A percentile compares a stretch with the other conserved stretches of the same genome.
Conservation (phyloP, 2,797 vertebrate genomes). For the Lacerta viridis region DNA sequence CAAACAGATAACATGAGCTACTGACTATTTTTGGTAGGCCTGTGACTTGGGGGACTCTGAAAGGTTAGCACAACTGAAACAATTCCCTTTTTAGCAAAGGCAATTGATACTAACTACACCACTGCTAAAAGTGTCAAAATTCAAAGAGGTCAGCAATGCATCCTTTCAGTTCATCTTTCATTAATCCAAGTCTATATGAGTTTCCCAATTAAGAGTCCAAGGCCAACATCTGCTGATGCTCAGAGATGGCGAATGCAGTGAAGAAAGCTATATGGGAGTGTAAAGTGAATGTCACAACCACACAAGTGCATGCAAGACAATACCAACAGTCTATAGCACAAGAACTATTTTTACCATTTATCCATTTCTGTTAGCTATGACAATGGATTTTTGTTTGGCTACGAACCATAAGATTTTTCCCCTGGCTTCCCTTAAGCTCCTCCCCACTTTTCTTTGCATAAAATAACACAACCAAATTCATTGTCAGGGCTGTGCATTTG, state of each 20-base stretch:
- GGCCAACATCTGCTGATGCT: conserved; percentile 88
- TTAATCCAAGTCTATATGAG: conserved; percentile 66
- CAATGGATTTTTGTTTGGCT: conserved; percentile 3
- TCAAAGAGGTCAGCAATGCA: conserved; percentile 76
- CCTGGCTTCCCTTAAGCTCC: conserved; percentile 12
- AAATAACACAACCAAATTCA: conserved; percentile 34
- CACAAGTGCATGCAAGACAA: conserved; percentile 82
- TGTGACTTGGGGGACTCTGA: neutral
- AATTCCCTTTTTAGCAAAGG: conserved; percentile 10
- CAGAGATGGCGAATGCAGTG: conserved; percentile 81
- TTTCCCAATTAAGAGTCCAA: conserved; percentile 82
- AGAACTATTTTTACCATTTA: conserved; percentile 76
- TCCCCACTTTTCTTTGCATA: conserved; percentile 20
- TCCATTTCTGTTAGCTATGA: conserved; percentile 76
- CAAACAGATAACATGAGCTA: neutral
- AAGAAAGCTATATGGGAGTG: conserved; percentile 75
- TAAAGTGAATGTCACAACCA: conserved; percentile 78
- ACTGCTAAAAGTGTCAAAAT: conserved; percentile 44
- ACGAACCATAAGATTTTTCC: neutral
- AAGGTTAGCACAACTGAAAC: conserved; percentile 21
- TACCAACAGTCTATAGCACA: conserved; percentile 72
- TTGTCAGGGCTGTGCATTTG: conserved; percentile 41
- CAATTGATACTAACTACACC: conserved; percentile 43
- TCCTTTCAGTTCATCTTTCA: conserved; percentile 80
- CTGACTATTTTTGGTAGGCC: neutral